phyloP scores from a whole-genome alignment of 1,140 invertebrate genomes.

The Chironomus tepperi region DNA sequence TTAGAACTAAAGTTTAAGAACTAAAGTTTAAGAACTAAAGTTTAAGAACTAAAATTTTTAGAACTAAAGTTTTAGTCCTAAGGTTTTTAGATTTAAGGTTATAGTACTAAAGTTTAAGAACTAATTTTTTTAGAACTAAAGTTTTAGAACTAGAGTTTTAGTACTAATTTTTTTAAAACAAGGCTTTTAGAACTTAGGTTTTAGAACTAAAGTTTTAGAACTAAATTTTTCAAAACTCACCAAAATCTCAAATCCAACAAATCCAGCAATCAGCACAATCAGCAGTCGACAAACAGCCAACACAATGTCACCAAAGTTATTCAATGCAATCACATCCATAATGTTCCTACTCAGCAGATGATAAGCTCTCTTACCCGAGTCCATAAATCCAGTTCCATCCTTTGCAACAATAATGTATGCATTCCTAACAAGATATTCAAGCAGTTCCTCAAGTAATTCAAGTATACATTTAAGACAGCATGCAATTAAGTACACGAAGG shows the following conservation, averaged over 20 bases:
- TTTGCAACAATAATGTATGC: conserved; percentile 66
- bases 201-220: too few relatives aligned
- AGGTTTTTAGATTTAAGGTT: too few relatives aligned
- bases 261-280: conserved; percentile 46
- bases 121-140: too few relatives aligned
- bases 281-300: conserved; percentile 63
- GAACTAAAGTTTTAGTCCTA: too few relatives aligned
- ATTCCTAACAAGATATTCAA: conserved; percentile 65
- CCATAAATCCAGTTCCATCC: conserved; percentile 59
- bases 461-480: conserved; percentile 66
- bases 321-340: conserved; percentile 61
- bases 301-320: conserved; percentile 70
- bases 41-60: too few relatives aligned
- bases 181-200: too few relatives aligned
- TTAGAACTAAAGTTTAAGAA: too few relatives aligned
- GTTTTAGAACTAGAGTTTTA: too few relatives aligned
- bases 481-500: conserved; percentile 32
- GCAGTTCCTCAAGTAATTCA: conserved; percentile 60
- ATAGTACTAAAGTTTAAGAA: too few relatives aligned
- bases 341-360: conserved; percentile 51
- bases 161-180: too few relatives aligned
- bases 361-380: conserved; percentile 53
- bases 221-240: background rate
- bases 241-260: background rate
- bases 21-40: background rate